phyloP scores from a whole-genome alignment of 2,113 vertebrate species.

The Festucalex cinctus region DNA sequence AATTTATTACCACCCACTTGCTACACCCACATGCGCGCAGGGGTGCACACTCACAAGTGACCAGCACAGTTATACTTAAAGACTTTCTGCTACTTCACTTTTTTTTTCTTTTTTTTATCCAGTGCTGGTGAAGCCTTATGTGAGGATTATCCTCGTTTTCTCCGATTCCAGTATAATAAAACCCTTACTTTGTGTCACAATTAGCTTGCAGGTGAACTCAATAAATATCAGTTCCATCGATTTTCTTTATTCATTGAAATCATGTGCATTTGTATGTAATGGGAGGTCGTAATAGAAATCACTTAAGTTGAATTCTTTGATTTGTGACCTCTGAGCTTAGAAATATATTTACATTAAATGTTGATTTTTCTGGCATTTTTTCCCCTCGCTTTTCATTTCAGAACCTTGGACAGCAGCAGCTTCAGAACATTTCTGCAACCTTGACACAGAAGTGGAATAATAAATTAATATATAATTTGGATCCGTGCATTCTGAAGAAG shows the following conservation, averaged over 20 bases:
- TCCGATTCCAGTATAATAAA: not conserved
- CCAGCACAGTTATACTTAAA: slow-evolving; percentile 10
- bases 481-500: not conserved
- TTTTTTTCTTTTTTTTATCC: not conserved
- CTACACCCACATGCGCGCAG: slow-evolving; percentile 8
- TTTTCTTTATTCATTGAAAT: not conserved
- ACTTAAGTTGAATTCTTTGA: not conserved
- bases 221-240: not conserved
- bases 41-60: not conserved
- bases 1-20: slow-evolving; percentile 12
- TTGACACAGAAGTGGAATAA: not conserved
- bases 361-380: not conserved
- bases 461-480: not conserved
- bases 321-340: not conserved
- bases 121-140: slow-evolving; percentile 4
- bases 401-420: slow-evolving; percentile 57
- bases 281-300: not conserved
- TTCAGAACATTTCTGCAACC: not conserved
- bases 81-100: slow-evolving; percentile 5
- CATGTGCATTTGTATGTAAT: not conserved
- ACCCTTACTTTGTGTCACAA: not conserved
- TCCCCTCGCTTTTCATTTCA: slow-evolving; percentile 30
- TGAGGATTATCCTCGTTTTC: slow-evolving; percentile 7
- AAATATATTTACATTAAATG: not conserved
- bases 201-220: not conserved